These are phyloP conservation scores for Marcusenius ussheri DNA, from an alignment of 2,113 vertebrate genomes.

Conservation along the genomic window DNA sequence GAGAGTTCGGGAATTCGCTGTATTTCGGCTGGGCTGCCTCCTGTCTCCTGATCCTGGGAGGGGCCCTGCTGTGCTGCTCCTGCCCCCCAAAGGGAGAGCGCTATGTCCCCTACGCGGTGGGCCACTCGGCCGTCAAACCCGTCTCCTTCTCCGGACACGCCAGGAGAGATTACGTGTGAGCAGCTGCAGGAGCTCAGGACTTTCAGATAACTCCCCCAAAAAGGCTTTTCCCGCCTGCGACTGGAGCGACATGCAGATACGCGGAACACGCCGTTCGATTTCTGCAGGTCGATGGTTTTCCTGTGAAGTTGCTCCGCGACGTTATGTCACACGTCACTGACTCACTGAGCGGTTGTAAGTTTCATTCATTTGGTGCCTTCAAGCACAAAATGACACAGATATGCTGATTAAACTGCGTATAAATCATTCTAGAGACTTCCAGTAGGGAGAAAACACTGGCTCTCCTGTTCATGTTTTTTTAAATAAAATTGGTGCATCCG, in stretches of 20 bases:
- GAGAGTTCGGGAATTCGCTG: constrained; percentile 67
- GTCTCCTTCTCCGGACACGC: constrained; percentile 47
- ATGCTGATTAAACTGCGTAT: background rate
- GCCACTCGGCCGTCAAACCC: constrained; percentile 51
- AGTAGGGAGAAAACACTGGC: background rate
- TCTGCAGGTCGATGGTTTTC: background rate
- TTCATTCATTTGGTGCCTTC: background rate
- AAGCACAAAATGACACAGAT: background rate
- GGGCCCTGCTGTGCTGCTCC: constrained; percentile 61
- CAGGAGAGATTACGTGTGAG: constrained; percentile 64
- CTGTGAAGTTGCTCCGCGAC: background rate
- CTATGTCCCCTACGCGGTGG: constrained; percentile 26
- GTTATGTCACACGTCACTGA: background rate
- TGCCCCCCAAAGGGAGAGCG: constrained; percentile 37
- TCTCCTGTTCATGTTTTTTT: background rate
- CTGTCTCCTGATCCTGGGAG: constrained; percentile 59
- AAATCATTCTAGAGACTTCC: background rate
- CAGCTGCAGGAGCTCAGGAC: background rate
- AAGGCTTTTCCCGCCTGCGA: background rate
- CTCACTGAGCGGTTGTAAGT: background rate
- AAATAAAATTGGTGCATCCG: background rate
- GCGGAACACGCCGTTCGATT: background rate
- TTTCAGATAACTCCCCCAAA: background rate
- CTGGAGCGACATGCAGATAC: background rate
- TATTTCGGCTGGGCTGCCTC: constrained; percentile 69